A percentile compares a stretch with the other conserved stretches of the same genome.
Conservation (phyloP, 2,113 vertebrate genomes). For the Pseudopipra pipra region DNA sequence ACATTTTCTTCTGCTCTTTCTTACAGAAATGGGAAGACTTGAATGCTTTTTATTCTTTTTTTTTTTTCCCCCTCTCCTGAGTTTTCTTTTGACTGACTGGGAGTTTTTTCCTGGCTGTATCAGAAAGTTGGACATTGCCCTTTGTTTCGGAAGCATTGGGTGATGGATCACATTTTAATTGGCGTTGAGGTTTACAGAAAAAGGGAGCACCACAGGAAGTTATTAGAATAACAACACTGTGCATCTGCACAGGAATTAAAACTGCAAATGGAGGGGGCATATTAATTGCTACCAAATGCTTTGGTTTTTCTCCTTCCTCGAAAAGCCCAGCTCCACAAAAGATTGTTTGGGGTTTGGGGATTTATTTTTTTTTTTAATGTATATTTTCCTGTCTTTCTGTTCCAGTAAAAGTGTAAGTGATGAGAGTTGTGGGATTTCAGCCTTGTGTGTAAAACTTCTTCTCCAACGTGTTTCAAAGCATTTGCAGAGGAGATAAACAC, state of each 20-base stretch:
- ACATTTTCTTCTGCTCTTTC: slow-evolving; percentile 12
- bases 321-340: not conserved
- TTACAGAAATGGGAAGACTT: not conserved
- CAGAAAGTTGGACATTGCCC: slow-evolving; percentile 38
- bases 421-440: not conserved
- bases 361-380: not conserved
- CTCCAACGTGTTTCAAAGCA: not conserved
- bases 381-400: not conserved
- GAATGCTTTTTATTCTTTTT: not conserved
- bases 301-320: not conserved
- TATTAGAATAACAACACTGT: slow-evolving; percentile 63
- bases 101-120: slow-evolving; percentile 37
- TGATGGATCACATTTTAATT: slow-evolving; percentile 71
- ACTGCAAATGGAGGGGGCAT: slow-evolving; percentile 14
- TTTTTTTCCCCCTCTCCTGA: not conserved
- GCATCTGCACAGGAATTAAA: slow-evolving; percentile 58
- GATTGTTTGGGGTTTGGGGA: not conserved
- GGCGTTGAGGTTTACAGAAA: slow-evolving; percentile 58
- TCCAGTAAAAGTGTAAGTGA: not conserved
- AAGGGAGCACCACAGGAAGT: slow-evolving; percentile 61
- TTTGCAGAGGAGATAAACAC: not conserved
- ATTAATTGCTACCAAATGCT: slow-evolving; percentile 60
- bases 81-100: not conserved
- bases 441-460: not conserved
- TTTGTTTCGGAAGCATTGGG: slow-evolving; percentile 26